Conservation (phyloP, 2,888 invertebrate genomes). For the Lomographa bimaculata region DNA sequence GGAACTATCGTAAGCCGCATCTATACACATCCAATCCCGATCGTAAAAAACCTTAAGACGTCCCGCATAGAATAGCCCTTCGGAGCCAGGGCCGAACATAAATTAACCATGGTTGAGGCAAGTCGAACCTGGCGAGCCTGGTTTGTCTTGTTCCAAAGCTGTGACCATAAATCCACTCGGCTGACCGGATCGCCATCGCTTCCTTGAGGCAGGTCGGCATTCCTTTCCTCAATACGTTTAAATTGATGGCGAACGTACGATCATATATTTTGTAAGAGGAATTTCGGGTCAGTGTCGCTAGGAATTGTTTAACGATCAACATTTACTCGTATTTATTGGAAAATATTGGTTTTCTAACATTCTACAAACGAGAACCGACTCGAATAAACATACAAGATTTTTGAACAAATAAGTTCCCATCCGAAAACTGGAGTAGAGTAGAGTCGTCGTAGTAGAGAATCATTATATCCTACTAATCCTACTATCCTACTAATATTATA, state of each 20-base stretch:
- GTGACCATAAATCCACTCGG: conserved; percentile 25
- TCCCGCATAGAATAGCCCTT: conserved; percentile 21
- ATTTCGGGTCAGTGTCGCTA: conserved; percentile 14
- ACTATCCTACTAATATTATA: too few species aligned
- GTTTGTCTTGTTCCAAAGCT: conserved; percentile 22
- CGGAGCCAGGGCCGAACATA: conserved; percentile 28
- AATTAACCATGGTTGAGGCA: conserved; percentile 25
- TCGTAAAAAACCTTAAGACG: conserved; percentile 4
- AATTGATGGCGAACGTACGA: conserved; percentile 10
- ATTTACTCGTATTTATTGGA: too few species aligned
- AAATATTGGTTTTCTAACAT: too few species aligned
- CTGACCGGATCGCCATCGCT: conserved; percentile 20
- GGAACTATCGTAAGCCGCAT: conserved; percentile 1
- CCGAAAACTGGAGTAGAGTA: too few species aligned
- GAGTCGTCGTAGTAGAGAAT: too few species aligned
- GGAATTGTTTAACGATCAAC: too few species aligned
- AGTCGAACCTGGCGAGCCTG: too few species aligned
- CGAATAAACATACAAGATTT: too few species aligned
- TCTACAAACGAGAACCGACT: too few species aligned
- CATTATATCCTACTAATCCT: too few species aligned
- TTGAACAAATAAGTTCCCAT: too few species aligned
- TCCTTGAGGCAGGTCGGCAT: conserved; percentile 30
- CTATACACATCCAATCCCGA: conserved; percentile 7
- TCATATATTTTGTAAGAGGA: conserved; percentile 15
- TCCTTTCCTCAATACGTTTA: conserved; percentile 26